Conservation (phyloP, 2,797 vertebrate species). For the Eulemur coronatus region DNA sequence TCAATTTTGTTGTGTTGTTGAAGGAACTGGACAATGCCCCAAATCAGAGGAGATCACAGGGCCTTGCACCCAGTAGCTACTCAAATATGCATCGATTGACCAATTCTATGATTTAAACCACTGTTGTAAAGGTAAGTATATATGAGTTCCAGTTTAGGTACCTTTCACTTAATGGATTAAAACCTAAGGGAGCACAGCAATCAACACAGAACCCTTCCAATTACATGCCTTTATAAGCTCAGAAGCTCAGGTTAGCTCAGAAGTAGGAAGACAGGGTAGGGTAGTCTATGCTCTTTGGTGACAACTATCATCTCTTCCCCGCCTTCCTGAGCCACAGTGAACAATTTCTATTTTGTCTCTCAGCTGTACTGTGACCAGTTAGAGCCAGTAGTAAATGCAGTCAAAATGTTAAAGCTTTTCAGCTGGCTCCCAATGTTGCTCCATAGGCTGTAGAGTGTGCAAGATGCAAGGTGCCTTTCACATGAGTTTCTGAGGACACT, state of each 20-base stretch:
- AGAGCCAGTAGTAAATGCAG: neutral
- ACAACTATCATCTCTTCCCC: neutral
- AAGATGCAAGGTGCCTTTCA: neutral
- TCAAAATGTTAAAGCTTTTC: neutral
- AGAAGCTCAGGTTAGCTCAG: neutral
- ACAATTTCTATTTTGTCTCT: neutral
- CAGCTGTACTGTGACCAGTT: neutral
- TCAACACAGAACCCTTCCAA: neutral
- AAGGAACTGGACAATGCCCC: neutral
- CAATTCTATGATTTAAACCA: neutral
- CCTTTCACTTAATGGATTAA: neutral
- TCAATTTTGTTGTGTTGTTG: neutral
- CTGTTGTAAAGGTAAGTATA: neutral
- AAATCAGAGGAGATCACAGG: neutral
- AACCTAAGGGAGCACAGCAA: neutral
- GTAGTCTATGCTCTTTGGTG: neutral
- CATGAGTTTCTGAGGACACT: neutral
- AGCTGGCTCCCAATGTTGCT: neutral
- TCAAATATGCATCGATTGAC: neutral
- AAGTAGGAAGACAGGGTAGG: neutral
- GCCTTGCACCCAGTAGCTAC: neutral
- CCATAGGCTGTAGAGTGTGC: neutral
- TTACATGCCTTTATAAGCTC: neutral
- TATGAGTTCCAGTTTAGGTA: neutral
- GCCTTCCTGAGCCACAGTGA: neutral